Base-by-base conservation (phyloP, 1,140 invertebrate species). In the Saccostrea echinata region DNA sequence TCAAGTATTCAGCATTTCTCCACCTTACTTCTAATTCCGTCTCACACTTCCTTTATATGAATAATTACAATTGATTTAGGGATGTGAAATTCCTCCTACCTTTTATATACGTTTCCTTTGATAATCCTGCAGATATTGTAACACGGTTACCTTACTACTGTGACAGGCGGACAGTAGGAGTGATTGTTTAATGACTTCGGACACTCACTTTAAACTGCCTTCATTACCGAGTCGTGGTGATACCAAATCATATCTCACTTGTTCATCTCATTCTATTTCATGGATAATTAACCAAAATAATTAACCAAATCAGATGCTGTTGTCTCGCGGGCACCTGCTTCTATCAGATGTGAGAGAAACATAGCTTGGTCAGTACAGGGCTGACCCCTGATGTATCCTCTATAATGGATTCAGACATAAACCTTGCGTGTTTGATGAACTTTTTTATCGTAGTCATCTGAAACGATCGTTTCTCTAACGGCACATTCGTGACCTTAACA, bases 211-310 rank as follows among this genome's bases (percentile, higher is more conserved):
- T 6, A 43, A 43, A 43, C 16, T 61, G n/a, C n/a, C 55, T 18
- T 61, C n/a, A 61, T 61, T 61, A 61, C 55, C 18, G 55, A 21
- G 55, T n/a, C 55, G 55, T 6, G 55, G n/a, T 61, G 55, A 61
- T 61, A 61, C 18, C 6, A 21, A 21, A 18, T n/a, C 18, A 11
- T 71, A 71, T 71, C 68, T 71, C 24, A 8, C 9, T 30, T 71
- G 68, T 33, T 3, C 24, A 71, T 71, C 68, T 71, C 24, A 30
- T 30, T 12, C 30, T 33, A 27, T 71, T 71, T 71, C 13, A 27
- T 71, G 68, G 27, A 30, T 71, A 33, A 71, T 71, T 71, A 71
- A 71, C 68, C 27, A 30, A 71, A 71, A 43, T 43, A 43, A 43
- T 43, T 71, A 71, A 71, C 68, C 27, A 30, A 71, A 71, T 33